Conservation (phyloP, 2,113 vertebrate genomes). For the Anoura caudifer region DNA sequence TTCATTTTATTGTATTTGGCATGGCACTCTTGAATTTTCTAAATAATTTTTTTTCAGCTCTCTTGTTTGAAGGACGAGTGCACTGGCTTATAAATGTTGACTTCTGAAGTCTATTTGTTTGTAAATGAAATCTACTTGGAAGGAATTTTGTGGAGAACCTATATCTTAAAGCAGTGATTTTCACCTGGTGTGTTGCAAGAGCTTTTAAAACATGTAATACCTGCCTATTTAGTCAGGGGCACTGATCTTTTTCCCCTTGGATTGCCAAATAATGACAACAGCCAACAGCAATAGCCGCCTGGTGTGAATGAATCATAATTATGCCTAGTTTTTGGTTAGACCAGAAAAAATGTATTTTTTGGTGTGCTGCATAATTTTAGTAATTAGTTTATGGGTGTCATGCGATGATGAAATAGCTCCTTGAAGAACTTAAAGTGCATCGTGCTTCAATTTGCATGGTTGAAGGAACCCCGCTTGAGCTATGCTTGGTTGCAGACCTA, state of each 20-base stretch:
- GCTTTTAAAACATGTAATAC: background rate
- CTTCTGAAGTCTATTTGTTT: conserved; percentile 23
- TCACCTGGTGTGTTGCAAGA: background rate
- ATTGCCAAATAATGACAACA: background rate
- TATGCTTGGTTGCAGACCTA: background rate
- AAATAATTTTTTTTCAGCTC: conserved; percentile 18
- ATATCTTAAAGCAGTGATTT: background rate
- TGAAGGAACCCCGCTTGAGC: background rate
- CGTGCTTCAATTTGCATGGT: conserved; percentile 49
- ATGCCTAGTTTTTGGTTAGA: background rate
- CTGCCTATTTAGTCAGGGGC: background rate
- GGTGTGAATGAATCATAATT: background rate
- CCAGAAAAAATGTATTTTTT: background rate
- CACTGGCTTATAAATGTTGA: background rate
- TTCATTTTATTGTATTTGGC: conserved; percentile 32
- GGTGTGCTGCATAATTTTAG: background rate
- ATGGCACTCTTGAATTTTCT: background rate
- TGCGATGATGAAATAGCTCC: background rate
- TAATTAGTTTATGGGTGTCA: background rate
- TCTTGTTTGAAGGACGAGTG: background rate
- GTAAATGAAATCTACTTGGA: background rate
- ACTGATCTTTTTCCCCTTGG: background rate
- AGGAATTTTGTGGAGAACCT: conserved; percentile 18
- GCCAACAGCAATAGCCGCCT: background rate
- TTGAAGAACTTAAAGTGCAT: background rate